Base-by-base conservation (phyloP, 1,140 invertebrate species). In the Diplogasteroides magnus region DNA sequence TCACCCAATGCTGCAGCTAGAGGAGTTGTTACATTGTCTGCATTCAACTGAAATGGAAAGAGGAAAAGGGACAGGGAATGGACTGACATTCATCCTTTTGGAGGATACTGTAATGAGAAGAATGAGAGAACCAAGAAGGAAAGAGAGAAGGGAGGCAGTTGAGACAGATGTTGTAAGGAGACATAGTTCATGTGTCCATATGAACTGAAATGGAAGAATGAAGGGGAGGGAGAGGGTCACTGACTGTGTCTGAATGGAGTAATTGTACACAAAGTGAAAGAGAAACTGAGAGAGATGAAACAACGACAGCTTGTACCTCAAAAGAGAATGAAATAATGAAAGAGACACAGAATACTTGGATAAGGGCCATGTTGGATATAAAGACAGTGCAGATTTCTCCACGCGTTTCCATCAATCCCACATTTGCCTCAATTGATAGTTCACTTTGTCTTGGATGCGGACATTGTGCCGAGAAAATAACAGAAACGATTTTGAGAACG, bases 1-100 rank as follows among this genome's bases (percentile, higher is more conserved):
- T 77, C 76, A 58, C 76, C 76, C 11, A 77, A 48, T 32, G 77
- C 61, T n/a, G 76, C 74, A 28, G 76, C 77, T 14, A 78, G 64
- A 3, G 76, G 76, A 31, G 77, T 77, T 2, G 71, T 63, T 23
- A 77, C 69, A 65, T 77, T 77, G 68, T 77, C 76, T 15, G 76
- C 75, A 61, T 77, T 78, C n/a, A 77, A n/a, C 2, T 77, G 19
- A 68, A 23, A 68, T 29, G 28, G 67, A 26, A 65, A 60, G n/a
- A 71, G 48, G 25, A 32, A 37, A 73, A 62, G 55, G 73, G 25
- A 31, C 25, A 56, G 28, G 6, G 19, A 60, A 31, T 25, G n/a
- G n/a, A n/a, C n/a, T n/a, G n/a, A 31, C 28, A 66, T 23, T 48
- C 37, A 48, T 48, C 37, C 37, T 27, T 67, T n/a, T 57, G 25